Evolutionary conservation across 2,797 vertebrate species (phyloP), one percentile per base, ranked within the genome.

Genomic region (Orientallactaga sibirica): DNA sequence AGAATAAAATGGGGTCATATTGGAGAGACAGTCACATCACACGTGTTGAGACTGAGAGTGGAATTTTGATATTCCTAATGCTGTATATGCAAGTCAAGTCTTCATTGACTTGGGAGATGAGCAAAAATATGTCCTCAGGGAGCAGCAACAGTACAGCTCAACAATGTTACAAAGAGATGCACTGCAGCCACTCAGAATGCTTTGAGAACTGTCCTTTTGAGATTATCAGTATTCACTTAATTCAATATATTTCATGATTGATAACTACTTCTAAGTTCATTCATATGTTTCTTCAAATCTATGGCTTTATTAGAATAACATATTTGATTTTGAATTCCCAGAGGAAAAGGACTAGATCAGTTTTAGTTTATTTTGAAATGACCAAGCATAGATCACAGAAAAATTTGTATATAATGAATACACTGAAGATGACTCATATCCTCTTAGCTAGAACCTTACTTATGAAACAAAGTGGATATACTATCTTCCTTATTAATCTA

Each of bases 271-370:
- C 27, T n/a, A 67, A 81, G 87, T 93, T 90, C 71, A 86, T 67
- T 92, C 86, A 90, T 3, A 4, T 84, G 16, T 79, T 95, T 94
- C 15, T 18, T 78, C 43, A 61, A 88, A 58, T 75, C 25, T 84
- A 1, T 75, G 25, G 61, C 66, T 86, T 90, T 77, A 78, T 92
- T 93, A 79, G 55, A 85, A 94, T 82, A 85, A 16, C 22, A 6
- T 82, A 88, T 94, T 92, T 95, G 79, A 93, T 94, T 95, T 90
- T 92, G 70, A 82, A 43, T 76, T 87, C 70, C 82, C 33, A 81
- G 18, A 82, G 66, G 82, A 74, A 88, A 85, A 73, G 87, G 66
- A 75, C 10, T 61, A 88, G 52, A 92, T 86, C 75, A 86, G 27
- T 71, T 96, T 58, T 92, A 94, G 29, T 79, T 90, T 33, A 55